Evolutionary conservation across 1,140 invertebrate species (phyloP).

Genomic region (Leptoteleia sp.): DNA sequence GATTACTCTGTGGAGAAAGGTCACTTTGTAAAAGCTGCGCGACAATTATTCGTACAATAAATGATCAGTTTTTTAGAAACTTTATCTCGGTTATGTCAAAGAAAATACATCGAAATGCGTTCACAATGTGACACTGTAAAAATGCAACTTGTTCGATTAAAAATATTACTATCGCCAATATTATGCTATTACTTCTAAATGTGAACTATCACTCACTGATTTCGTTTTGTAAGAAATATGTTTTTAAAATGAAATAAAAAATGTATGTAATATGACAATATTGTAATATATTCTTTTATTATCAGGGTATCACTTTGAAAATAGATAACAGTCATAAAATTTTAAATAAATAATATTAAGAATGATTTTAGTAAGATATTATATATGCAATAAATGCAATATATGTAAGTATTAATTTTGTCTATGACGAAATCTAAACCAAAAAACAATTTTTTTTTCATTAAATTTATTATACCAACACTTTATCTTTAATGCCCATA

Average conservation of each 20-base stretch:
- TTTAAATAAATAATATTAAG: too few relatives aligned
- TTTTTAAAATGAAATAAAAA: too few relatives aligned
- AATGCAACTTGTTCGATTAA: conserved; percentile 44
- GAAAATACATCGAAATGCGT: conserved; percentile 33
- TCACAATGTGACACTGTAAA: conserved; percentile 39
- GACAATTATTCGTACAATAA: conserved; percentile 15
- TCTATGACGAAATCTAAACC: too few relatives aligned
- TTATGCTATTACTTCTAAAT: conserved; percentile 41
- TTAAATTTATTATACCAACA: too few relatives aligned
- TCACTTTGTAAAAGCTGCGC: conserved; percentile 55
- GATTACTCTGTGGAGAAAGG: conserved; percentile 28
- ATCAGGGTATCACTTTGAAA: conserved; percentile 44
- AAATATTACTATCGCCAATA: conserved; percentile 49
- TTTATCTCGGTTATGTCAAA: conserved; percentile 3
- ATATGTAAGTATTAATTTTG: too few relatives aligned
- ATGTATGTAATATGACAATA: conserved; percentile 32
- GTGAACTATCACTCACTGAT: conserved; percentile 19
- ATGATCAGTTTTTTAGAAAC: conserved; percentile 6
- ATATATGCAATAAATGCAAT: too few relatives aligned
- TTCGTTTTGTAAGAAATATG: conserved; percentile 13
- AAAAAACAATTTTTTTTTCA: too few relatives aligned
- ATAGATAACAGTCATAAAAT: too few relatives aligned
- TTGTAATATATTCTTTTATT: conserved; percentile 26
- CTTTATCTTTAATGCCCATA: too few relatives aligned
- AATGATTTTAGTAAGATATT: too few relatives aligned